phyloP scores from a whole-genome alignment of 2,113 vertebrate species.

The Macquaria ambigua region DNA sequence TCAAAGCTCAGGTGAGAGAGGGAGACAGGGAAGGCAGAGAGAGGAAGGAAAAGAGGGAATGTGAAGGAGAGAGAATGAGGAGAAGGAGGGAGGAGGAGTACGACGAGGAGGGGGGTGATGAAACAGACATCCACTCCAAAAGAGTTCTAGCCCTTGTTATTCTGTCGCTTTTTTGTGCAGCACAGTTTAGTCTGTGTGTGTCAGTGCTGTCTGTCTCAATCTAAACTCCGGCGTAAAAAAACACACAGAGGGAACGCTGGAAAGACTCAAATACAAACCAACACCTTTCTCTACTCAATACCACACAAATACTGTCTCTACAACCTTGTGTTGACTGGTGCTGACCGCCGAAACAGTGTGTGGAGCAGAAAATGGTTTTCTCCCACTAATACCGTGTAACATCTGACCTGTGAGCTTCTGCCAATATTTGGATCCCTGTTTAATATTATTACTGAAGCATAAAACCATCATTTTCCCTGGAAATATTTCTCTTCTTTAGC shows the following conservation, averaged over 20 bases:
- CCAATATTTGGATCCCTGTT: conserved; percentile 73
- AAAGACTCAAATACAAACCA: conserved; percentile 67
- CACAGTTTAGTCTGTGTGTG: conserved; percentile 80
- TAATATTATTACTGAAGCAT: conserved; percentile 68
- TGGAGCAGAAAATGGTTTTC: conserved; percentile 52
- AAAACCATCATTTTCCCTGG: conserved; percentile 72
- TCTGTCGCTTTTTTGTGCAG: conserved; percentile 64
- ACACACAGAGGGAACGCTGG: conserved; percentile 63
- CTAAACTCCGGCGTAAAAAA: conserved; percentile 67
- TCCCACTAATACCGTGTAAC: conserved; percentile 49
- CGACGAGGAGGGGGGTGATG: conserved; percentile 43
- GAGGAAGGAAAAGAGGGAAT: conserved; percentile 33
- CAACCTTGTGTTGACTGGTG: conserved; percentile 55
- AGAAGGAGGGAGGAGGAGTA: conserved; percentile 6
- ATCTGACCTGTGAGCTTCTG: conserved; percentile 67
- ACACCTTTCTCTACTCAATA: conserved; percentile 68
- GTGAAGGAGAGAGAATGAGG: conserved; percentile 50
- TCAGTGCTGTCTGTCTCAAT: conserved; percentile 77
- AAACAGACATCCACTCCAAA: conserved; percentile 72
- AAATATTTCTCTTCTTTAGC: conserved; percentile 70
- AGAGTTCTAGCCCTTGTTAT: conserved; percentile 72
- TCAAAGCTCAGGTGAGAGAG: conserved; percentile 83
- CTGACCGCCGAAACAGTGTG: conserved; percentile 54
- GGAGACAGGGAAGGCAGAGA: conserved; percentile 43
- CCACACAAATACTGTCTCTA: conserved; percentile 59